Percentiles rank a stretch among this genome's conserved stretches.
Evolutionary conservation across 2,888 invertebrate species (phyloP).

Genomic region (Cataglyphis rosenhaueri): DNA sequence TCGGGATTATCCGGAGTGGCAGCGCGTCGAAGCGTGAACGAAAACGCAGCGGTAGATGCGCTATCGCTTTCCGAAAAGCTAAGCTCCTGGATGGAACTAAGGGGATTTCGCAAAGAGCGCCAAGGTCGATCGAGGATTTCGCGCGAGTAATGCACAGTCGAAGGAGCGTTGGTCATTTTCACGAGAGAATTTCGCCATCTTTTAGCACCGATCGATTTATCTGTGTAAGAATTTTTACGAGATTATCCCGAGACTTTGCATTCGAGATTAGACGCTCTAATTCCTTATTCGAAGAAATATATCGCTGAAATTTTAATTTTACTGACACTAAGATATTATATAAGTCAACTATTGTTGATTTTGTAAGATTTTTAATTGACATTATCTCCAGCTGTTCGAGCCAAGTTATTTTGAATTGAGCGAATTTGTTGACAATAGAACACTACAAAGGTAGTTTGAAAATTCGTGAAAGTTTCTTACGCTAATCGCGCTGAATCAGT

Average conservation of each 20-base stretch:
- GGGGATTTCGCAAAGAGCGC: constrained; percentile 23
- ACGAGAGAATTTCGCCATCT: neutral
- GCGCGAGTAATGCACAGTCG: constrained; percentile 4
- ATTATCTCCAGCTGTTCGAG: neutral
- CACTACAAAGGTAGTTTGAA: neutral
- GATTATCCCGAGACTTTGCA: neutral
- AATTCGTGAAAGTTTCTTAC: constrained; percentile 12
- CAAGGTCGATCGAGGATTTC: constrained; percentile 45
- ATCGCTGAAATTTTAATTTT: neutral
- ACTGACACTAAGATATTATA: neutral
- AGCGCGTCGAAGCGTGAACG: constrained; percentile 26
- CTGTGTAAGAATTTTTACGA: neutral
- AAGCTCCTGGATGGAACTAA: constrained; percentile 40
- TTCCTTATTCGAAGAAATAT: neutral
- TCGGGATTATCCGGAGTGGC: constrained; percentile 46
- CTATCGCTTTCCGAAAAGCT: constrained; percentile 38
- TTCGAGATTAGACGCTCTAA: neutral
- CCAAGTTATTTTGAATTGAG: neutral
- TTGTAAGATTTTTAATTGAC: neutral
- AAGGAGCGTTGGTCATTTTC: constrained; percentile 20
- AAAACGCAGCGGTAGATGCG: constrained; percentile 6
- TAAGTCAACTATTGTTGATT: neutral
- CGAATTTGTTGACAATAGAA: constrained; percentile 13
- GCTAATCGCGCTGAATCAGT: constrained; percentile 37
- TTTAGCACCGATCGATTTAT: neutral